Percentiles rank a stretch among this genome's conserved stretches.
Conservation (phyloP, 2,888 invertebrate species). For the Nomada lathburiana region DNA sequence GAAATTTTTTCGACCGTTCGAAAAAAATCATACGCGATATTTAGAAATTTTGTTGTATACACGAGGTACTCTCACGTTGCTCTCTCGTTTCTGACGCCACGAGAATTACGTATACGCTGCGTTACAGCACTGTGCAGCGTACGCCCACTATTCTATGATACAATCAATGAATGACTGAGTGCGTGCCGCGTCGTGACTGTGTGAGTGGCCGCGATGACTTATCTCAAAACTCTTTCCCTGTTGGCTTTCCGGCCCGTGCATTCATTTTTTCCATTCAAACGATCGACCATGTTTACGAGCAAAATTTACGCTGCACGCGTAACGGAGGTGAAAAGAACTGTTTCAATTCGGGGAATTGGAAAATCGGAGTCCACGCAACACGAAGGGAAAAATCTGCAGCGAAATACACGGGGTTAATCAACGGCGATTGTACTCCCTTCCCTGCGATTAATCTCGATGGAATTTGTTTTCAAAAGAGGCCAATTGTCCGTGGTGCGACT, state of each 20-base stretch:
- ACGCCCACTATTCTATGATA: slow-evolving; percentile 70
- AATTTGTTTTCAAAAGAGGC: not conserved
- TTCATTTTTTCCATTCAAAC: slow-evolving; percentile 39
- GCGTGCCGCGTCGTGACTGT: slow-evolving; percentile 68
- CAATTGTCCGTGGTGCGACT: not conserved
- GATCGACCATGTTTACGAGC: not conserved
- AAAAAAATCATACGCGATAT: slow-evolving; percentile 31
- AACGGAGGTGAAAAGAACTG: not conserved
- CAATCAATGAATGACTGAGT: slow-evolving; percentile 76
- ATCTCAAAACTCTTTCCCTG: slow-evolving; percentile 57
- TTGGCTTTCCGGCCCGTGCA: slow-evolving; percentile 33
- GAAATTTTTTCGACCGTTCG: not conserved
- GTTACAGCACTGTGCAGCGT: slow-evolving; percentile 67
- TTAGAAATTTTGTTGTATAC: slow-evolving; percentile 9
- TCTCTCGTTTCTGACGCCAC: slow-evolving; percentile 59
- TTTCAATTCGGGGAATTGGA: not conserved
- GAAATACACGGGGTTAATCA: not conserved
- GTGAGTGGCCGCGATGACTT: slow-evolving; percentile 73
- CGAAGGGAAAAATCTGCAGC: not conserved
- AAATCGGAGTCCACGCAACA: not conserved
- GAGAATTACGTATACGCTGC: slow-evolving; percentile 68
- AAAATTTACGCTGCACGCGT: not conserved
- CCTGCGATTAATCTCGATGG: not conserved
- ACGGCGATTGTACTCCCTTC: not conserved
- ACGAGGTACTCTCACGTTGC: slow-evolving; percentile 15